phyloP scores from a whole-genome alignment of 2,797 vertebrate genomes.

The Fistularia tabacaria region DNA sequence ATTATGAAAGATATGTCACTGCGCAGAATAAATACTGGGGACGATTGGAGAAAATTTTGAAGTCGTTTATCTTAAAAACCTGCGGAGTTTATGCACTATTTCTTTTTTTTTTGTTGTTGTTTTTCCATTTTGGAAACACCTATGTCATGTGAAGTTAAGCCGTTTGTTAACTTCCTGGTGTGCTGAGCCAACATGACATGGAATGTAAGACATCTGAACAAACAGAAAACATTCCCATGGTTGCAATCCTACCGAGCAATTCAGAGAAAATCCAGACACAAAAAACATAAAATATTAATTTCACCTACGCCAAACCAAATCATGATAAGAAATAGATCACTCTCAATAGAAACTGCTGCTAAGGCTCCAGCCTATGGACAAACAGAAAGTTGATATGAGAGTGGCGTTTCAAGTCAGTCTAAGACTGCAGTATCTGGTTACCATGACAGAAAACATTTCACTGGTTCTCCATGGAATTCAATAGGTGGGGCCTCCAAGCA shows the following conservation, averaged over 20 bases:
- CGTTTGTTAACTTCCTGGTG: constrained; percentile 48
- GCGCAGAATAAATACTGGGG: not conserved
- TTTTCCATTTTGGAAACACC: constrained; percentile 14
- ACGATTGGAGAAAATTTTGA: not conserved
- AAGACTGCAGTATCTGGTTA: constrained; percentile 27
- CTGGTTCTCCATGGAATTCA: constrained; percentile 20
- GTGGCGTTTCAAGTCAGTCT: constrained; percentile 9
- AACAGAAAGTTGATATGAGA: constrained; percentile 26
- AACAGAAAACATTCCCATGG: constrained; percentile 63
- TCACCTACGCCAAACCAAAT: constrained; percentile 17
- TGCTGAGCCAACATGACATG: constrained; percentile 47
- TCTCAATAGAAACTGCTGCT: constrained; percentile 8
- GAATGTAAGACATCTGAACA: constrained; percentile 64
- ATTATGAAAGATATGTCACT: constrained; percentile 5
- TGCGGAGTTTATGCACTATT: not conserved
- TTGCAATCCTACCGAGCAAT: constrained; percentile 33
- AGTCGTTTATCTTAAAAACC: not conserved
- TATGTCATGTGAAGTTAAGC: constrained; percentile 4
- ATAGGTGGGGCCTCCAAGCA: constrained; percentile 9
- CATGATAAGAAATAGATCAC: constrained; percentile 3
- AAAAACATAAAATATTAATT: constrained; percentile 8
- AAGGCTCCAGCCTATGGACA: constrained; percentile 14
- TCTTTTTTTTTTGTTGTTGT: not conserved
- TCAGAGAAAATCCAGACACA: constrained; percentile 41
- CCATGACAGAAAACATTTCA: constrained; percentile 27